phyloP scores from a whole-genome alignment of 23 tunicate genomes.

The Clavelina lepadiformis region DNA sequence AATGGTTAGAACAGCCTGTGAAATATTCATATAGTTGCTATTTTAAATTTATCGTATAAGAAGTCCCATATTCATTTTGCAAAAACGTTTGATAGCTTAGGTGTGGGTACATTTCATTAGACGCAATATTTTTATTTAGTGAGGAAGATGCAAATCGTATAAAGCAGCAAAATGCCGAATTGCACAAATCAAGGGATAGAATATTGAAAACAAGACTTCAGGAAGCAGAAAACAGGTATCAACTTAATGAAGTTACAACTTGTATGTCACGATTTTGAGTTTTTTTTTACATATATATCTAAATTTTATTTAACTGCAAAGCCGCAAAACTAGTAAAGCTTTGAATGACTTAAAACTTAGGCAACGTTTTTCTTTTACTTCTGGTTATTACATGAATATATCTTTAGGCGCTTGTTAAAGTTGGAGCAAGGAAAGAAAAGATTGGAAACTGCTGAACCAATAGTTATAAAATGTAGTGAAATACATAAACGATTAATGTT shows the following conservation, averaged over 20 bases:
- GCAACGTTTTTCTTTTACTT: neutral
- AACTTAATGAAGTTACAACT: neutral
- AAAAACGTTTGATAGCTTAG: too few species aligned
- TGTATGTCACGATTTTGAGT: neutral
- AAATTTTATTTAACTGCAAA: neutral
- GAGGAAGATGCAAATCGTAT: slow-evolving; percentile 22
- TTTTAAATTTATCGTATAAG: too few species aligned
- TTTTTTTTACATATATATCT: neutral
- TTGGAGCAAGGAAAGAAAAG: slow-evolving; percentile 37
- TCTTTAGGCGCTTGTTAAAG: slow-evolving; percentile 15
- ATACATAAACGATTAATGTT: neutral
- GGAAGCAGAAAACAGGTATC: slow-evolving; percentile 52
- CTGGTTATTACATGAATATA: neutral
- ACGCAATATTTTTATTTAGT: slow-evolving; percentile 6
- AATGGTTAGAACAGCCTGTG: too few species aligned
- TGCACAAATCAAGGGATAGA: slow-evolving; percentile 19
- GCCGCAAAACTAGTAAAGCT: too few species aligned
- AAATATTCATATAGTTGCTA: too few species aligned
- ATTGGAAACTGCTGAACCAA: slow-evolving; percentile 14
- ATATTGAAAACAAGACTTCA: slow-evolving; percentile 33
- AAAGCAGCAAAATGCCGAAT: slow-evolving; percentile 24
- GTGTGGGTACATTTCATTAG: too few species aligned
- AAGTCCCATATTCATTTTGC: too few species aligned
- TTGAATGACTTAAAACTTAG: too few species aligned
- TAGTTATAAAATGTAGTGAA: slow-evolving; percentile 3